Evolutionary conservation across 2,797 vertebrate genomes (phyloP).

Genomic region (Ambastaia sidthimunki): DNA sequence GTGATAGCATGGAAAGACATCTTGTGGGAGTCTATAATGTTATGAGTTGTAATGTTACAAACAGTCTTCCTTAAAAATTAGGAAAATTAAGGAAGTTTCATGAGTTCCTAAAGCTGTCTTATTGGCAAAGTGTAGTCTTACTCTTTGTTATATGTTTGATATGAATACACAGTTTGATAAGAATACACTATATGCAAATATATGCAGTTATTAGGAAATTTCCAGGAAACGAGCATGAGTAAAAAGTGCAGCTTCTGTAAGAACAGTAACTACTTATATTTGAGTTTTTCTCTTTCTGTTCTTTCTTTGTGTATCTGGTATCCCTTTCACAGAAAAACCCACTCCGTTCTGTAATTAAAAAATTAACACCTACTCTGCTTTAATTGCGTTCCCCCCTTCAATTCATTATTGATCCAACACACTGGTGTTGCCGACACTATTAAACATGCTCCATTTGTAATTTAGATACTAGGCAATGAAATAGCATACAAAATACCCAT

Average conservation of each 20-base stretch:
- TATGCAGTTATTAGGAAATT: too few species aligned
- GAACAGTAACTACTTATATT: constrained; percentile 29
- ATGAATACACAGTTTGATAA: too few species aligned
- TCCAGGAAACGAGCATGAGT: background rate
- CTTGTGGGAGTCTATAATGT: too few species aligned
- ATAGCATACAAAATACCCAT: constrained; percentile 67
- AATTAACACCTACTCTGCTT: constrained; percentile 40
- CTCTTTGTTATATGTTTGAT: too few species aligned
- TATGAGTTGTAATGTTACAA: background rate
- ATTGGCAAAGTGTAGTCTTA: too few species aligned
- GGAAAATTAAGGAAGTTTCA: background rate
- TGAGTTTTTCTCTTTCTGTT: constrained; percentile 23
- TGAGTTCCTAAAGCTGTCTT: too few species aligned
- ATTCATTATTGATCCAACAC: constrained; percentile 53
- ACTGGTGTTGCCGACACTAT: constrained; percentile 24
- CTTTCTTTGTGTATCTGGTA: constrained; percentile 60
- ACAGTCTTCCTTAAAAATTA: background rate
- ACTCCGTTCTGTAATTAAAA: too few species aligned
- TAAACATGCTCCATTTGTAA: constrained; percentile 44
- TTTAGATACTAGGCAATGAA: constrained; percentile 36
- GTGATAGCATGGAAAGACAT: too few species aligned
- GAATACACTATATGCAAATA: background rate
- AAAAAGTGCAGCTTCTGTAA: constrained; percentile 2
- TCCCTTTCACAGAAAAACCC: background rate
- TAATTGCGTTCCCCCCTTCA: constrained; percentile 45